Base-by-base conservation (phyloP, 2,797 vertebrate genomes). In the Darevskia mixta region DNA sequence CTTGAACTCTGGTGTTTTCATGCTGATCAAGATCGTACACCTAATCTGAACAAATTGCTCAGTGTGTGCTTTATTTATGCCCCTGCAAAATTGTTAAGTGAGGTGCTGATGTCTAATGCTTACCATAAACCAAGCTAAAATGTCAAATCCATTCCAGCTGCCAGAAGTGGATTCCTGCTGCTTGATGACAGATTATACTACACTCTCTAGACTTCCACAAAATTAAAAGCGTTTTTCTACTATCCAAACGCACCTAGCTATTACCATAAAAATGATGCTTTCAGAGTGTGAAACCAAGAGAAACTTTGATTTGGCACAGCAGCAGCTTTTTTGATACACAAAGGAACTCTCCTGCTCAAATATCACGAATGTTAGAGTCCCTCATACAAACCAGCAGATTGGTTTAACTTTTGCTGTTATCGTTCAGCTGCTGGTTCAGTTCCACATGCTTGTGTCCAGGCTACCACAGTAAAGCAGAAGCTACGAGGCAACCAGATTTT, bases 151-250 rank as follows among this genome's bases (percentile, higher is more conserved):
- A 92, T 90, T 95, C 80, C 77, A 90, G 32, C 43, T 92, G 83
- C 90, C 81, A 92, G 55, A 85, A 92, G 55, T 3, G 87, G 89
- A 86, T 87, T 92, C 79, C 86, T 92, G 79, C 71, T 94, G n/a
- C 85, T 92, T 90, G 32, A 89, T 92, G 80, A 87, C 72, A 89
- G 84, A 89, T 91, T 87, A 35, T 89, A 55, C 77, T 89, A 45
- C 75, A 89, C 90, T 88, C 58, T 77, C 89, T 90, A 92, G 69
- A 91, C 67, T 90, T 90, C 35, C 77, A 82, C 83, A 66, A 87
- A 91, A 92, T 38, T 5, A 38, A 89, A 90, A 87, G 67, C 11
- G 78, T 87, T 90, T 67, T n/a, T 27, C 69, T 4, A 13, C 88
- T 90, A 89, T 75, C 35, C 71, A 88, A 83, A 88, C 72, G 81